These are phyloP conservation scores for Crossaster papposus DNA, from an alignment of 53 echinoderm and acorn worm genomes.

Conservation along the genomic window DNA sequence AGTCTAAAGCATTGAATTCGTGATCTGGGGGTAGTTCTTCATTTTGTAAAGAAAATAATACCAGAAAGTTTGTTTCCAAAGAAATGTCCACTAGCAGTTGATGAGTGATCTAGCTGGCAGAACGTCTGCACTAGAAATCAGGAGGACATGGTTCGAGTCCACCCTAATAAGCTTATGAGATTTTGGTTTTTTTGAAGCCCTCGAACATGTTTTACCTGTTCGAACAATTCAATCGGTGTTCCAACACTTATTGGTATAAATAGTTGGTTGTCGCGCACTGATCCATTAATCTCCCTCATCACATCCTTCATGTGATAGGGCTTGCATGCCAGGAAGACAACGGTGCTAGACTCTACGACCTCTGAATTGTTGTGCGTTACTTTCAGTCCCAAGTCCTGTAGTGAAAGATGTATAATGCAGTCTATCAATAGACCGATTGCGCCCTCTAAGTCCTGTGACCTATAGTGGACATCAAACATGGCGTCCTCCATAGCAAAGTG, in stretches of 20 bases:
- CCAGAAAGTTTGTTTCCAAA: too few relatives aligned
- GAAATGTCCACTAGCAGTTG: too few relatives aligned
- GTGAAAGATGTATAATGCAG: not conserved
- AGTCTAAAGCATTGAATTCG: too few relatives aligned
- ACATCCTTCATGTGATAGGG: constrained; percentile 86
- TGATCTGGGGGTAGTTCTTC: too few relatives aligned
- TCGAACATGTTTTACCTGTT: constrained; percentile 49
- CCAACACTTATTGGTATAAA: constrained; percentile 69
- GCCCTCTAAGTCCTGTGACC: not conserved
- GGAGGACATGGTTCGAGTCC: too few relatives aligned
- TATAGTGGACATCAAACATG: too few relatives aligned
- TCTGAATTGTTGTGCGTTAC: constrained; percentile 81
- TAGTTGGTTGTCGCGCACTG: constrained; percentile 26
- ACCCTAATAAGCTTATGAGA: too few relatives aligned
- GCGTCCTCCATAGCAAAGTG: too few relatives aligned
- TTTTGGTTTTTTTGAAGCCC: not conserved
- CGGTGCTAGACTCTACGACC: constrained; percentile 48
- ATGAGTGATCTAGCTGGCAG: too few relatives aligned
- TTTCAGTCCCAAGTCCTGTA: constrained; percentile 66
- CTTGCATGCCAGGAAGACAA: constrained; percentile 85
- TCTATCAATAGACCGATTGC: not conserved
- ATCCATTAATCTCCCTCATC: constrained; percentile 50
- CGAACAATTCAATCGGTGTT: constrained; percentile 49
- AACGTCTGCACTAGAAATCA: too few relatives aligned
- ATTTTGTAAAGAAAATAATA: too few relatives aligned